Evolutionary conservation across 92 coral and sea anemone species (phyloP), one percentile per base, ranked within the genome.

Genomic region (Phenganax marumi): DNA sequence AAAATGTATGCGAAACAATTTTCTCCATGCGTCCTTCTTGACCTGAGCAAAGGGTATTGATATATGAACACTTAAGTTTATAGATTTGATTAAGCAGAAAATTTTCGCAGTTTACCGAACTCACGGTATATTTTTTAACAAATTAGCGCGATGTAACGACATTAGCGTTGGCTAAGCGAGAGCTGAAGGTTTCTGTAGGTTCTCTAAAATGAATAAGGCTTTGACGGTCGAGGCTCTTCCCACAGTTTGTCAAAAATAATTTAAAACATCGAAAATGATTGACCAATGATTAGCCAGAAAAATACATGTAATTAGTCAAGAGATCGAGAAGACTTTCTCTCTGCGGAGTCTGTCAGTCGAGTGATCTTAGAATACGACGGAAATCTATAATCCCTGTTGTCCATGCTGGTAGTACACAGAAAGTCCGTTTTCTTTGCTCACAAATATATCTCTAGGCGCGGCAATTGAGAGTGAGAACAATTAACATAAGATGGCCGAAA

Each of bases 221-320:
- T 56, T 14, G 46, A 57, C 70, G 70, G 21, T 52, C 57, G 53
- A 51, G 9, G 56, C 66, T 33, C 73, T 78, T 78, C 83, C 83
- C 83, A 78, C 83, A 78, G 83, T 78, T 50, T 78, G 83, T 78
- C 83, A 78, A 63, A 62, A 61, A 63, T 78, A 61, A 78, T 78
- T 78, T 78, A 78, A 78, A 78, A 78, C 66, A 63, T 22, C 49
- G 58, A 78, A 78, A 33, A 21, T 78, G 83, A 78, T 78, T 78
- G 83, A 66, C 73, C 66, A 66, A 50, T 78, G 83, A 78, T 63
- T 78, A 63, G 83, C 83, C 52, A 22, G 58, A 56, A 61, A 66
- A 78, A 78, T 63, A 78, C 56, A 78, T 26, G 73, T 78, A 78
- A 78, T 78, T 78, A 78, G 83, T 78, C 24, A 23, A 50, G 65